These are phyloP conservation scores for Leptarthrus brevirostris DNA, from an alignment of 2,888 invertebrate species.

Conservation along the genomic window DNA sequence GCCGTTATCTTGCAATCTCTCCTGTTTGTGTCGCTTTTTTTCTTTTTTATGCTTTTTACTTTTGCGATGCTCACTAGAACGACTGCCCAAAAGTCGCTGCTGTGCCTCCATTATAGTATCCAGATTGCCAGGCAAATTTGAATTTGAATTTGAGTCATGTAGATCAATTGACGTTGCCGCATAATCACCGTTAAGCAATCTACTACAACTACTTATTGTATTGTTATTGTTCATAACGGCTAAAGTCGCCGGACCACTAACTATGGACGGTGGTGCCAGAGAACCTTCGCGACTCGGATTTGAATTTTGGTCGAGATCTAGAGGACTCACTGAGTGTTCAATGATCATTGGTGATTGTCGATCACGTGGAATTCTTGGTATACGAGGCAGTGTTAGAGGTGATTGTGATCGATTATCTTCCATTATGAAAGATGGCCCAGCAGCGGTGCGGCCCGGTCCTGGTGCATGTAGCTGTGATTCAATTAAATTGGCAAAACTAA, in stretches of 20 bases:
- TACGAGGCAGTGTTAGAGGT: constrained; percentile 3
- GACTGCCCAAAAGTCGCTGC: background rate
- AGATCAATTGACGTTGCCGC: constrained; percentile 58
- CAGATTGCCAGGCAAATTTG: constrained; percentile 56
- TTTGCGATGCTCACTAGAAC: constrained; percentile 51
- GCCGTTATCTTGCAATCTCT: background rate
- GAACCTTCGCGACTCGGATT: constrained; percentile 33
- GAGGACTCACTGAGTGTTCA: constrained; percentile 40
- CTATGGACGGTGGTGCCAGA: background rate
- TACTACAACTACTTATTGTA: constrained; percentile 30
- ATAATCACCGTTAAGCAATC: constrained; percentile 35
- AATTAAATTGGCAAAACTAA: constrained; percentile 53
- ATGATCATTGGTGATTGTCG: constrained; percentile 31
- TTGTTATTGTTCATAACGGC: constrained; percentile 20
- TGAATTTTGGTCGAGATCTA: constrained; percentile 38
- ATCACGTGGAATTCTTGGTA: background rate
- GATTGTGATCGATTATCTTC: constrained; percentile 44
- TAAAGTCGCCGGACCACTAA: background rate
- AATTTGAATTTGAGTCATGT: constrained; percentile 60
- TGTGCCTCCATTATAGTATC: constrained; percentile 9
- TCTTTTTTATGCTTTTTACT: constrained; percentile 54
- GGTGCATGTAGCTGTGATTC: constrained; percentile 14
- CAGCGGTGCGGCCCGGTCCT: background rate
- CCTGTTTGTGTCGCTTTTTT: constrained; percentile 49
- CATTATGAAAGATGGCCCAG: constrained; percentile 26